Conservation (phyloP, 2,113 vertebrate species). For the Ceuthmochares aereus region DNA sequence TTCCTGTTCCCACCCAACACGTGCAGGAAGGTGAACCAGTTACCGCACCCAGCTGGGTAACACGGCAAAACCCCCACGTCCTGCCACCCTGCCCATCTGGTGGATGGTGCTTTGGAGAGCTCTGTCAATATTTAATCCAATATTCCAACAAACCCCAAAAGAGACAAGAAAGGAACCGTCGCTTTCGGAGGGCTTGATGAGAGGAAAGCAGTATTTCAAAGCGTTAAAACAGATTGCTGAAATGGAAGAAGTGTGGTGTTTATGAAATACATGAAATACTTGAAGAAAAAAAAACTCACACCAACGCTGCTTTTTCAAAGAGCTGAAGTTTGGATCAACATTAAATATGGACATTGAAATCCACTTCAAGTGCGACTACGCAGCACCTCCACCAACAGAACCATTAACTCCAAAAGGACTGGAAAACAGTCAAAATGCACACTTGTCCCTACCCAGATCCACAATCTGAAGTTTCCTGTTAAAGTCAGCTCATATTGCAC, state of each 20-base stretch:
- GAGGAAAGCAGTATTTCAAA: not conserved
- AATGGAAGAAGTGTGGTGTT: not conserved
- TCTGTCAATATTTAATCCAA: not conserved
- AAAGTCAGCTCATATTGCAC: not conserved
- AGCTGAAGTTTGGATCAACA: not conserved
- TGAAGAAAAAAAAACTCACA: not conserved
- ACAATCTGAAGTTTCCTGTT: not conserved
- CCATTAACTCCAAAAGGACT: not conserved
- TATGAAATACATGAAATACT: not conserved
- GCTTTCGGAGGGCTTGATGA: not conserved
- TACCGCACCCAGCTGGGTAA: too few species aligned
- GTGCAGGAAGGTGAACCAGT: too few species aligned
- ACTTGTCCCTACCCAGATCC: too few species aligned
- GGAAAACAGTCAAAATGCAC: not conserved
- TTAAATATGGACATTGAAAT: rapidly evolving
- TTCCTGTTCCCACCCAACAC: too few species aligned
- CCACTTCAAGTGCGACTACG: not conserved
- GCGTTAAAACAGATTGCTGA: not conserved
- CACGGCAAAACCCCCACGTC: rapidly evolving
- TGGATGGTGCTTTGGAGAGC: not conserved
- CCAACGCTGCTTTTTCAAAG: not conserved
- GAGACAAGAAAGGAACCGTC: not conserved
- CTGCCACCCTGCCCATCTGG: too few species aligned
- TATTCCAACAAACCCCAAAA: not conserved
- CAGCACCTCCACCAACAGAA: not conserved